Base-by-base conservation (phyloP, 1,140 invertebrate species). In the Cephus cinctus region DNA sequence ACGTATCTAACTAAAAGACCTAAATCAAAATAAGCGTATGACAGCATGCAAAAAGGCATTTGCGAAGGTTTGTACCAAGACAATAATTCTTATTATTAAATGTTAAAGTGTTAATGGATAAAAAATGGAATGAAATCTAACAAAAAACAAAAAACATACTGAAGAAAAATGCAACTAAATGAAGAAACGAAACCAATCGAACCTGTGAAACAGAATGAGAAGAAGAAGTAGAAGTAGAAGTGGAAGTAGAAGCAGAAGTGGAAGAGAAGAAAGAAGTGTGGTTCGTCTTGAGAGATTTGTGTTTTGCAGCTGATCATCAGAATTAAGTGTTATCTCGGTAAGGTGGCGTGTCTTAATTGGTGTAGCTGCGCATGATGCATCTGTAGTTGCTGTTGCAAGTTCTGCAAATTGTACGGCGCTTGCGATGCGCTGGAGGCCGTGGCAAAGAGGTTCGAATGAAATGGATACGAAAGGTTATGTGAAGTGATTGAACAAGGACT, bases 181-280 rank as follows among this genome's bases (percentile, higher is more conserved):
- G 32, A 39, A 56, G 12, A 50, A 57, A 43, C 34, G 39, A 56
- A 62, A 78, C 70, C 51, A 71, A 72, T 73, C 67, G 75, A 76
- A 78, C 75, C 67, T 73, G 70, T 70, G 68, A 59, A 54, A 71
- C 71, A 74, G 61, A 68, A 65, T 50, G 59, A 63, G 59, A 58
- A 49, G 58, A 54, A 57, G 57, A 58, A 60, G 43, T 47, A 59
- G 47, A 43, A 57, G 50, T 42, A 44, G 42, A 47, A 55, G n/a
- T n/a, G n/a, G 58, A 54, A 57, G 57, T 57, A 60, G 43, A 49
- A 59, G 47, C 40, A 57, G 50, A 45, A 44, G 42, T 45, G 52
- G 48, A 44, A 51, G 31, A 20, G 52, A 50, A 58, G 64, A 72
- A 70, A 68, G 72, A 73, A 71, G 72, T 74, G 71, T 56, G 56